phyloP scores from a whole-genome alignment of 2,888 invertebrate species.

The Choristoneura rosaceana region DNA sequence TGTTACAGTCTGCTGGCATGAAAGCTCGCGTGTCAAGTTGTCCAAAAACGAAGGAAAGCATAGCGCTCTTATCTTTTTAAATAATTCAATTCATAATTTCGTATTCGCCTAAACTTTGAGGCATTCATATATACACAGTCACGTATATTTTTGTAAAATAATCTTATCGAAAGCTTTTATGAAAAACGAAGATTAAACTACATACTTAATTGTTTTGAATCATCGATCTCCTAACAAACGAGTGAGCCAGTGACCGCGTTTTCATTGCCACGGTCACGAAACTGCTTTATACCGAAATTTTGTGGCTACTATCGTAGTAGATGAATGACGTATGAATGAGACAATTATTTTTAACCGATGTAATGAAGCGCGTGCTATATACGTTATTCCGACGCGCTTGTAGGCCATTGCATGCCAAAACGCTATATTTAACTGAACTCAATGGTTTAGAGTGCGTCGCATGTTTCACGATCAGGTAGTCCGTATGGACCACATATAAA shows the following conservation, averaged over 20 bases:
- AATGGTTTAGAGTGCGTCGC: conserved; percentile 23
- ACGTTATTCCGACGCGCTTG: conserved; percentile 52
- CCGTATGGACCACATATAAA: not conserved
- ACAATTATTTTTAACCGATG: conserved; percentile 80
- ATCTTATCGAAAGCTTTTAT: not conserved
- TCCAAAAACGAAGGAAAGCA: not conserved
- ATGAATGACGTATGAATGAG: conserved; percentile 76
- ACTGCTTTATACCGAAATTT: conserved; percentile 77
- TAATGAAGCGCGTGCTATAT: conserved; percentile 65
- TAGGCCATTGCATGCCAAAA: conserved; percentile 66
- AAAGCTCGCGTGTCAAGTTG: conserved; percentile 26
- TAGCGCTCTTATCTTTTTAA: not conserved
- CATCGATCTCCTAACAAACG: conserved; percentile 9
- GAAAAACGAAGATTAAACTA: not conserved
- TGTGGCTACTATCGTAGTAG: conserved; percentile 82
- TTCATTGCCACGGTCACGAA: conserved; percentile 72
- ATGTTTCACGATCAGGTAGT: conserved; percentile 8
- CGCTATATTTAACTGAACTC: conserved; percentile 52
- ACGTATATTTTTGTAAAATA: not conserved
- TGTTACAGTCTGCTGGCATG: conserved; percentile 21
- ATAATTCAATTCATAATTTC: not conserved
- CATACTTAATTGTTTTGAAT: conserved; percentile 21
- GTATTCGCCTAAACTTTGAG: not conserved
- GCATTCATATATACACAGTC: not conserved
- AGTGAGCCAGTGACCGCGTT: conserved; percentile 54